Percentiles rank a stretch among this genome's conserved stretches.
These are phyloP conservation scores for Meta bourneti DNA, from an alignment of 2,888 invertebrate species.

Conservation along the genomic window DNA sequence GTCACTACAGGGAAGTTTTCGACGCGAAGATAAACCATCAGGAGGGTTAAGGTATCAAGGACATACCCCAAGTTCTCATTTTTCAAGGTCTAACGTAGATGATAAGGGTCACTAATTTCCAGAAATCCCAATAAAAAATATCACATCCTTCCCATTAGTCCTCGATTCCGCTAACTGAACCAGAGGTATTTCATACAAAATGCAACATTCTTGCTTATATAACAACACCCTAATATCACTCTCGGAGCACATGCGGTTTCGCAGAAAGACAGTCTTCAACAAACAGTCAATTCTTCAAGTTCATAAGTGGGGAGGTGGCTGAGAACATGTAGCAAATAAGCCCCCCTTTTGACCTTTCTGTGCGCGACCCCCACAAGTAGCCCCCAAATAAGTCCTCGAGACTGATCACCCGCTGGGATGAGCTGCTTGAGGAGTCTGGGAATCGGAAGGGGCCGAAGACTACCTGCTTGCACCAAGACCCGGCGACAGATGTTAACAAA, in stretches of 20 bases:
- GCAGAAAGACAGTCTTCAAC: no score
- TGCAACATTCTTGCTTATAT: no score
- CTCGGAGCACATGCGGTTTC: background rate
- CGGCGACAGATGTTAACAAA: conserved; percentile 31
- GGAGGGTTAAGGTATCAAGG: no score
- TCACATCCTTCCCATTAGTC: background rate
- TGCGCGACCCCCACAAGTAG: background rate
- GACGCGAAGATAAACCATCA: no score
- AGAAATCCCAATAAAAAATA: background rate
- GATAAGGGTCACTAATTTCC: background rate
- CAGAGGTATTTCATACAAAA: no score
- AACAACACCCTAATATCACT: background rate
- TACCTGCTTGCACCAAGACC: background rate
- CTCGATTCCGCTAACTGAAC: background rate
- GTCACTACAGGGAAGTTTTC: no score
- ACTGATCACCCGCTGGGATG: conserved; percentile 14
- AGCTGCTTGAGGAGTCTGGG: background rate
- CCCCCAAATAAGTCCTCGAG: background rate
- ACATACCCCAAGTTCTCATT: no score
- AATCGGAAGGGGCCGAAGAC: no score
- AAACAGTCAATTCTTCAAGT: no score
- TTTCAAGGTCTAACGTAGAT: no score
- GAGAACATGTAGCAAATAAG: background rate
- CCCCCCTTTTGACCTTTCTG: background rate
- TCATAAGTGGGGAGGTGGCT: no score